Evolutionary conservation across 2,888 invertebrate genomes (phyloP), one percentile per base, ranked within the genome.

Genomic region (Epiblema foenella): DNA sequence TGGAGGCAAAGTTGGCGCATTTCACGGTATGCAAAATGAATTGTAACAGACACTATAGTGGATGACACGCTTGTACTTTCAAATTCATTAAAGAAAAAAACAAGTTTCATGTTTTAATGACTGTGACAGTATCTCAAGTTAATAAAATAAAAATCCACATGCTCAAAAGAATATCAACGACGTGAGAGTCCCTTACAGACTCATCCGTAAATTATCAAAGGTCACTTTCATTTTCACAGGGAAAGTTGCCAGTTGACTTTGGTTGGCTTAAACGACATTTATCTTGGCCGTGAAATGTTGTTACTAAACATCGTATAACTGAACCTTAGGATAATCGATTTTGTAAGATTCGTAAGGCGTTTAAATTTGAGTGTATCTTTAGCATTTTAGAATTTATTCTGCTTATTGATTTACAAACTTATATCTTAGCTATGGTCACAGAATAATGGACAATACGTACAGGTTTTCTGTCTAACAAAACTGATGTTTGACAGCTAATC

Each of bases 191-290:
- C 15, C 54, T 60, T 59, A 20, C 33, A 18, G 46, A 54, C 51
- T 29, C 24, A 33, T 24, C 56, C 29, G 59, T 59, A 54, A 70
- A 59, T 54, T 54, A 70, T 54, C 59, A 57, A 39, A 66, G 70
- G 70, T 49, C 59, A 66, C 70, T 70, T 60, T 70, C 70, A 17
- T 65, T 70, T 70, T 70, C 58, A 52, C 56, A 33, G 70, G 37
- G 70, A 70, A 70, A 70, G 70, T 70, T 54, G 51, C 56, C 39
- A 29, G 68, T 57, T 58, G 58, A 46, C 17, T 39, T n/a, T 20
- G 39, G 64, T 54, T 64, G 52, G 52, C 52, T 51, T 56, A 42
- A 58, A 46, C 59, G n/a, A 52, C 20, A 24, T 60, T 70, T 70
- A 54, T 59, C 65, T 54, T 70, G 70, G 60, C 70, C 70, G 65